These are phyloP conservation scores for Trissoscelio sp. DNA, from an alignment of 2,888 invertebrate genomes.

Conservation along the genomic window DNA sequence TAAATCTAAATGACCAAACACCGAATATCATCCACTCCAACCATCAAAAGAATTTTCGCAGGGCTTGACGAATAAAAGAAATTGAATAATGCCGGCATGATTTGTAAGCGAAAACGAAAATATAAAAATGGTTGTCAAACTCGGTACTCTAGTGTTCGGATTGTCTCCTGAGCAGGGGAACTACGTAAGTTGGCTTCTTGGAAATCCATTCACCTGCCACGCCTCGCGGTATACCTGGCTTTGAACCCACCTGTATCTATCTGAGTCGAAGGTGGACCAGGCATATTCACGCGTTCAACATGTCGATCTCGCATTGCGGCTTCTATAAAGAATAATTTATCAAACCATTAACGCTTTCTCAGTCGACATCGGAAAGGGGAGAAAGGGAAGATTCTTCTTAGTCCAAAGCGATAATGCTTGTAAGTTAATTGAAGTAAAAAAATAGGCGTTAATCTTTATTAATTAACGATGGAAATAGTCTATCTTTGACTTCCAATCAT, in stretches of 20 bases:
- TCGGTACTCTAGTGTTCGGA: conserved; percentile 43
- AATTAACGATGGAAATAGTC: conserved; percentile 17
- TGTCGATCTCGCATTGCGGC: conserved; percentile 71
- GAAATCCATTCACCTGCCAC: conserved; percentile 75
- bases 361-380: conserved; percentile 22
- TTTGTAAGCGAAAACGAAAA: conserved; percentile 4
- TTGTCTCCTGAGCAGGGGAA: conserved; percentile 57
- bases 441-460: conserved; percentile 17
- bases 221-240: conserved; percentile 71
- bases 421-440: conserved; percentile 44
- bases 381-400: neutral
- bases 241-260: conserved; percentile 69
- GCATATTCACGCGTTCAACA: conserved; percentile 70
- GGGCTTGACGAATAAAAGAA: neutral
- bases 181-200: conserved; percentile 70
- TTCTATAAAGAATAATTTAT: conserved; percentile 62
- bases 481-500: neutral
- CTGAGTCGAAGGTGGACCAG: conserved; percentile 72
- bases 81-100: neutral
- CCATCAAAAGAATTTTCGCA: neutral
- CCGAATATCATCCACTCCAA: neutral
- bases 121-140: conserved; percentile 60
- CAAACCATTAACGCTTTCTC: conserved; percentile 59
- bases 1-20: neutral
- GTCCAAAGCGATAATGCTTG: conserved; percentile 4